phyloP scores from a whole-genome alignment of 2,888 invertebrate species.

The Machimus rusticus region DNA sequence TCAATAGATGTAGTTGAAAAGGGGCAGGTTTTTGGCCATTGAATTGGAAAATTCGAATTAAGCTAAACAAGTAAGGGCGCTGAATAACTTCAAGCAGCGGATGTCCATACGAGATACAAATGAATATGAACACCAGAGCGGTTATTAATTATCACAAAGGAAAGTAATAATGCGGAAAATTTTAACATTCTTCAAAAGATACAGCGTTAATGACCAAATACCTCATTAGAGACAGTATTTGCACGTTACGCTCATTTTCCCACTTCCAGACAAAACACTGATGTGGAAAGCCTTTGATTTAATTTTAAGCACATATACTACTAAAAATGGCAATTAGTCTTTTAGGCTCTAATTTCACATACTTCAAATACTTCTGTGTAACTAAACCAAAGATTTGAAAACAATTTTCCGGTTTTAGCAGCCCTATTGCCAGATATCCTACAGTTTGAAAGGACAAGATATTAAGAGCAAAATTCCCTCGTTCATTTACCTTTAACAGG shows the following conservation, averaged over 20 bases:
- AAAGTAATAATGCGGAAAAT: not conserved
- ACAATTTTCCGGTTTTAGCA: not conserved
- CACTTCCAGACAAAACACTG: not conserved
- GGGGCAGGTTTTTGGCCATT: not conserved
- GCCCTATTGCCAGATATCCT: not conserved
- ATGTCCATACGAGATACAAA: not conserved
- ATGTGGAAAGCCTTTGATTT: not conserved
- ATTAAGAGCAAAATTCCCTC: not conserved
- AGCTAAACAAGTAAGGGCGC: not conserved
- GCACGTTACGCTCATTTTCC: not conserved
- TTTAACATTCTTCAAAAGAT: not conserved
- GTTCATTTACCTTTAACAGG: not conserved
- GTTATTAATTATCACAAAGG: not conserved
- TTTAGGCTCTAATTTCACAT: not conserved
- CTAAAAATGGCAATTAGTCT: not conserved
- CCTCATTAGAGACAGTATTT: not conserved
- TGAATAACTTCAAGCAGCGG: not conserved
- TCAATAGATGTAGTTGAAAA: not conserved
- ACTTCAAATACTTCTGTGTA: not conserved
- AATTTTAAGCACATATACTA: not conserved
- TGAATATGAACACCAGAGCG: not conserved
- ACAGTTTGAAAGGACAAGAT: not conserved
- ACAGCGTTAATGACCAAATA: not conserved
- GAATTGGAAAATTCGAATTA: conserved; percentile 5
- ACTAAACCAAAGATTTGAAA: not conserved